Base-by-base conservation (phyloP, 2,888 invertebrate genomes). In the Trichopria drosophilae region DNA sequence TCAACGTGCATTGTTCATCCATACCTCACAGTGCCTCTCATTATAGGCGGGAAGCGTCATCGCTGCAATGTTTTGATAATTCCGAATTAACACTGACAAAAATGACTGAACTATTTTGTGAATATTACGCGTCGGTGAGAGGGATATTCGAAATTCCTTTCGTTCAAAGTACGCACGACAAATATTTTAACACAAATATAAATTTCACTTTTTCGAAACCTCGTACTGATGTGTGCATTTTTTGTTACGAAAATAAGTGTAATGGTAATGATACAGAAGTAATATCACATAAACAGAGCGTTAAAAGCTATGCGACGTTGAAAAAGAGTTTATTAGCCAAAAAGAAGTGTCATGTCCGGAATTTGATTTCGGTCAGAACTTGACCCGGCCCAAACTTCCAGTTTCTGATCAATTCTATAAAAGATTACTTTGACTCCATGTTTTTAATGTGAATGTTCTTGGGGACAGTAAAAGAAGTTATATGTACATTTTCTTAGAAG, bases 341-440 rank as follows among this genome's bases (percentile, higher is more conserved):
- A 9, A 32, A 42, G 20, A 36, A 46, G n/a, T n/a, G n/a, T n/a
- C n/a, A n/a, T n/a, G n/a, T n/a, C n/a, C n/a, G n/a, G n/a, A n/a
- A n/a, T 57, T 57, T 28, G 57, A 59, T 46, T 59, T 47, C 34
- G 55, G 49, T 13, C 59, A 59, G 49, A 57, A 57, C 23, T 51
- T 59, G 23, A 43, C 55, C 1, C 13, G 56, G 19, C 60, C 58
- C 5, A 58, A 57, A 53, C 7, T 60, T 36, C 57, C 60, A 1
- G 53, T 53, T 5, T 47, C 51, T 13, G 53, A 45, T 6, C 58
- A 60, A 36, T 60, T 57, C 53, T 57, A 57, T 35, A 34, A 35
- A 10, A 18, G 58, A 12, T 47, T 60, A 12, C 24, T 60, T 37
- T 58, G 53, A 52, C 44, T 60, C 19, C 37, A 58, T 18, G 23